Percentiles rank a stretch among this genome's conserved stretches.
These are phyloP conservation scores for Pyxicephalus adspersus DNA, from an alignment of 2,113 vertebrate species.

Conservation along the genomic window DNA sequence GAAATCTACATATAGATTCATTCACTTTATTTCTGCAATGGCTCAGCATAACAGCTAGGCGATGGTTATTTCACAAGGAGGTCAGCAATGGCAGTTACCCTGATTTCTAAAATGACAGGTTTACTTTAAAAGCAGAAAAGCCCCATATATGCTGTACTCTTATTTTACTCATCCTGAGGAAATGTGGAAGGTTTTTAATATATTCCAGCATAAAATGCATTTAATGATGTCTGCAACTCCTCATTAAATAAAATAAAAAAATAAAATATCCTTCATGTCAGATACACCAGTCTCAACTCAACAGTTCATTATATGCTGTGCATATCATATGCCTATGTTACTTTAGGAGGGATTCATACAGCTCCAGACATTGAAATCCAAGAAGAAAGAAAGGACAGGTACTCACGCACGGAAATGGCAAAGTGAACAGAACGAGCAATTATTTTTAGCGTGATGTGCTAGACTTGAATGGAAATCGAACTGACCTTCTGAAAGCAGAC, in stretches of 20 bases:
- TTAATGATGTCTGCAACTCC: slow-evolving; percentile 24
- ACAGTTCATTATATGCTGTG: slow-evolving; percentile 16
- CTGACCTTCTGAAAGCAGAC: not conserved
- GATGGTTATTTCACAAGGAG: no score
- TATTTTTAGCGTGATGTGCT: not conserved
- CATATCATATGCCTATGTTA: not conserved
- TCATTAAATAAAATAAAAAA: slow-evolving; percentile 28
- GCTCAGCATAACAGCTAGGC: no score
- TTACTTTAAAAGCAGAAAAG: no score
- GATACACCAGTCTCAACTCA: not conserved
- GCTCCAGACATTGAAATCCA: not conserved
- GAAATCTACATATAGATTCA: no score
- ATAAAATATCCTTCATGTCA: slow-evolving; percentile 6
- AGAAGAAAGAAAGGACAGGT: not conserved
- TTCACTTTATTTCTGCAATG: no score
- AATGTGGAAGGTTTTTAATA: slow-evolving; percentile 13
- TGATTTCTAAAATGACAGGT: no score
- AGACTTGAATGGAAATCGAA: not conserved
- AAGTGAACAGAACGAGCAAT: not conserved
- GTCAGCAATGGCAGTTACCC: no score
- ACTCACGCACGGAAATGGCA: not conserved
- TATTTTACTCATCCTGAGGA: slow-evolving; percentile 28
- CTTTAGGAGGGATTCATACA: not conserved
- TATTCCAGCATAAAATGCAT: slow-evolving; percentile 15
- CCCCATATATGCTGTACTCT: not conserved